These are phyloP conservation scores for Rhizomys pruinosus DNA, from an alignment of 2,113 vertebrate species.

Conservation along the genomic window DNA sequence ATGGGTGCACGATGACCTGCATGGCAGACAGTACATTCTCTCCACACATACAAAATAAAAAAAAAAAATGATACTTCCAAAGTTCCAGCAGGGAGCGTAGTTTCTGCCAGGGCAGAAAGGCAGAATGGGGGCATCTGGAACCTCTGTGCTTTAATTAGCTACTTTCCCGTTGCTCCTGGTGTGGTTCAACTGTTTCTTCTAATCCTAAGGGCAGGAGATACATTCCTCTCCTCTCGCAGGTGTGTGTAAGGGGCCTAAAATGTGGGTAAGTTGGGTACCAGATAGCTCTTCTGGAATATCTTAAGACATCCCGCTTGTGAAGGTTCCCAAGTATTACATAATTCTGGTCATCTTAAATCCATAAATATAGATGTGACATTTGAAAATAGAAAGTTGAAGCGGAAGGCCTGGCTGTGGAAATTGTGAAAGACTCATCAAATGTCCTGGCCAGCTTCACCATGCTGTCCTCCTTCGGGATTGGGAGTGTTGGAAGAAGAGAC, in stretches of 20 bases:
- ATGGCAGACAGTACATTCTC: too few relatives aligned
- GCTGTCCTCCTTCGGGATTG: conserved; percentile 67
- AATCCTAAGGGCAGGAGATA: not conserved
- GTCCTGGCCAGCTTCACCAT: conserved; percentile 72
- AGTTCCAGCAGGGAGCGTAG: not conserved
- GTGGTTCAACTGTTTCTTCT: not conserved
- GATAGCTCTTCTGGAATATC: not conserved
- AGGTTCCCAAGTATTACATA: conserved; percentile 37
- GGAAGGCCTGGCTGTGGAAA: conserved; percentile 36
- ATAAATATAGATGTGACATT: conserved; percentile 27
- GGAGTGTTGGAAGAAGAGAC: conserved; percentile 75
- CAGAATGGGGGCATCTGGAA: not conserved
- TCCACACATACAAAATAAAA: too few relatives aligned
- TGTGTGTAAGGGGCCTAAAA: not conserved
- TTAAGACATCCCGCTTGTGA: not conserved
- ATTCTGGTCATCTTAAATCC: not conserved
- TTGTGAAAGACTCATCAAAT: conserved; percentile 40
- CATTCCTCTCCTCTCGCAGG: not conserved
- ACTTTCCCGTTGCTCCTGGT: not conserved
- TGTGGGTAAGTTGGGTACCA: not conserved
- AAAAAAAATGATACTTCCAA: too few relatives aligned
- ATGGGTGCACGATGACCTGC: too few relatives aligned
- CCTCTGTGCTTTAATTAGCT: not conserved
- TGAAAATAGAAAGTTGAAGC: conserved; percentile 34
- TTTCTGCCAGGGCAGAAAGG: not conserved